Conservation (phyloP, 2,888 invertebrate genomes). For the Caradrina clavipalpis region DNA sequence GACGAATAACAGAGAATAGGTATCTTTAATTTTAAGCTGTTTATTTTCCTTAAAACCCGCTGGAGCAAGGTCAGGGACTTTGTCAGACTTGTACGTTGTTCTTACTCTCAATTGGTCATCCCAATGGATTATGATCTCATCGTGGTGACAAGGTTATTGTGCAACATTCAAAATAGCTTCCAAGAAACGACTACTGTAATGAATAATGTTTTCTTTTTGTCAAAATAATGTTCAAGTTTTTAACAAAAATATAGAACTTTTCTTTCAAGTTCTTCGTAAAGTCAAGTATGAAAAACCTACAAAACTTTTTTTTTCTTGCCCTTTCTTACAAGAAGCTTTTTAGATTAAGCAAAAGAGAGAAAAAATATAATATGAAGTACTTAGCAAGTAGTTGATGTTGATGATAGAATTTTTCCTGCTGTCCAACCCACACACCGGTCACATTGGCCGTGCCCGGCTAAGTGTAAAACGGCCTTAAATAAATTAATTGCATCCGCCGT, state of each 20-base stretch:
- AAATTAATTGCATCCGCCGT: constrained; percentile 37
- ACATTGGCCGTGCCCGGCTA: background rate
- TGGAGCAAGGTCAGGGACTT: constrained; percentile 44
- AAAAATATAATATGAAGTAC: too few relatives aligned
- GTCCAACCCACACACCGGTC: constrained; percentile 8
- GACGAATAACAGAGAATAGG: background rate
- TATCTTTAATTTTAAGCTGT: background rate
- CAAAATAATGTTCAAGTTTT: background rate
- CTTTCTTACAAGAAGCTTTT: too few relatives aligned
- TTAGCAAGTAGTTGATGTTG: background rate
- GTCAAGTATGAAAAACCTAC: too few relatives aligned
- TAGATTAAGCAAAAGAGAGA: too few relatives aligned
- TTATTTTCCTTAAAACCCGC: constrained; percentile 44
- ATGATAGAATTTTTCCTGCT: constrained; percentile 17
- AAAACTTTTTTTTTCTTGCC: too few relatives aligned
- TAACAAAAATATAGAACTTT: background rate
- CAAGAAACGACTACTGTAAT: constrained; percentile 3
- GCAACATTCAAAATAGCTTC: background rate
- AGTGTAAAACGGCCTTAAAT: constrained; percentile 29
- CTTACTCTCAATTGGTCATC: constrained; percentile 33
- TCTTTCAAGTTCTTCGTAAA: too few relatives aligned
- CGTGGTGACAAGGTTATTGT: constrained; percentile 15
- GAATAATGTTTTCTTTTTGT: background rate
- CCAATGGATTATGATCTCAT: constrained; percentile 29
- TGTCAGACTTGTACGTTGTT: constrained; percentile 22